Base-by-base conservation (phyloP, 92 coral and sea anemone genomes). In the Epizoanthus ramosus region DNA sequence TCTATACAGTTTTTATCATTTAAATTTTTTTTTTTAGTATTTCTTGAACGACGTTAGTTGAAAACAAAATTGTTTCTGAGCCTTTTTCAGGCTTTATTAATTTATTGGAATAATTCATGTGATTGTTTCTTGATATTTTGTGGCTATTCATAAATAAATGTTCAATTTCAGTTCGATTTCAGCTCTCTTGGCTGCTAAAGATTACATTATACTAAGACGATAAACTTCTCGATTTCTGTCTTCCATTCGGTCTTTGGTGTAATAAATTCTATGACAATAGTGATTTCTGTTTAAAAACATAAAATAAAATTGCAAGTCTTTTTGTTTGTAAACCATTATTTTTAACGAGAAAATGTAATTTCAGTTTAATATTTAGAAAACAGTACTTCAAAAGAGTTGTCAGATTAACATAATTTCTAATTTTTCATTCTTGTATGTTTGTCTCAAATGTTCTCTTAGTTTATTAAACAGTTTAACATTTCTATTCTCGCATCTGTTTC, bases 391-490 rank as follows among this genome's bases (percentile, higher is more conserved):
- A 59, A 58, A 33, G 60, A 76, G 54, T 47, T 43, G 64, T 18
- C 24, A 37, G 81, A 41, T 61, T n/a, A 57, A 75, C 50, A 33
- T 67, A 67, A 25, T 67, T 31, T 33, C 31, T 28, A 1, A 67
- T n/a, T 67, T 31, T 67, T 24, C 39, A 33, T 33, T 41, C 71
- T 28, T 67, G 50, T n/a, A 35, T 61, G 65, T 24, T 39, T 77
- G 57, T 23, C 35, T 77, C 2, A 43, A 21, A 57, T 39, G 53
- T 54, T 58, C 3, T 22, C 13, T 21, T 59, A 77, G 28, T 60
- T 77, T n/a, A 43, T 60, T 57, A 77, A 61, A 77, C 71, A 56
- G 28, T 50, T 77, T 37, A 37, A 65, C 65, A 10, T 37, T 76
- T 60, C 64, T 59, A 67, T 67, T 33, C 57, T 31, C n/a, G 56